Evolutionary conservation across 1,140 invertebrate genomes (phyloP), one percentile per base, ranked within the genome.

Genomic region (Drosophila pruinosa): DNA sequence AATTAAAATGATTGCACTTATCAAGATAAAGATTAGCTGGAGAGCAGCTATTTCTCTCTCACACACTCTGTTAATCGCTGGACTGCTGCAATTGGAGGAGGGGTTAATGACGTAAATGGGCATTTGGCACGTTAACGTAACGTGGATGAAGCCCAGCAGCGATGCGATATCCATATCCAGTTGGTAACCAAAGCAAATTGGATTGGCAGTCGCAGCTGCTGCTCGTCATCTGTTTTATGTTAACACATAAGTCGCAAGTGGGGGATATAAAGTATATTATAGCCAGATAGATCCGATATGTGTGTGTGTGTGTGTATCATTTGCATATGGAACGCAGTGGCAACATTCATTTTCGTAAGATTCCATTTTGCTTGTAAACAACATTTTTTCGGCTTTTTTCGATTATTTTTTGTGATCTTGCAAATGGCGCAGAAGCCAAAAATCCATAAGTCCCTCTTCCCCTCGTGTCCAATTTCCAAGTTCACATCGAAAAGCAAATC

Each of bases 201-300:
- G 39, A 77, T 80, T 79, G 80, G 69, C 80, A 83, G 75, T 69
- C 80, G 43, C 80, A 83, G 80, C 58, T 76, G 81, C 82, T 43
- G 77, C 41, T 75, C 82, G 62, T 86, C 81, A 86, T 86, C 81
- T 86, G 81, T 61, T 86, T 86, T 88, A 88, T 86, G 81, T 86
- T 86, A 86, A 78, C 73, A 57, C 57, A 83, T 77, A 72, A 70
- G 64, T 80, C 77, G 77, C 59, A 39, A 47, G 22, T 57, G n/a
- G n/a, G 53, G 26, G 17, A 48, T 26, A 12, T 47, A 24, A 26
- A 47, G 22, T 47, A 47, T 47, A 26, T 3, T 45, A 45, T 45
- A 22, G 41, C 31, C 31, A 22, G 41, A 21, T 45, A 45, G 41
- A 45, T 45, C 10, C 19, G n/a, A 45, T 41, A 39, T 26, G 3